Evolutionary conservation across 2,888 invertebrate species (phyloP), one percentile per base, ranked within the genome.

Genomic region (Labia minor): DNA sequence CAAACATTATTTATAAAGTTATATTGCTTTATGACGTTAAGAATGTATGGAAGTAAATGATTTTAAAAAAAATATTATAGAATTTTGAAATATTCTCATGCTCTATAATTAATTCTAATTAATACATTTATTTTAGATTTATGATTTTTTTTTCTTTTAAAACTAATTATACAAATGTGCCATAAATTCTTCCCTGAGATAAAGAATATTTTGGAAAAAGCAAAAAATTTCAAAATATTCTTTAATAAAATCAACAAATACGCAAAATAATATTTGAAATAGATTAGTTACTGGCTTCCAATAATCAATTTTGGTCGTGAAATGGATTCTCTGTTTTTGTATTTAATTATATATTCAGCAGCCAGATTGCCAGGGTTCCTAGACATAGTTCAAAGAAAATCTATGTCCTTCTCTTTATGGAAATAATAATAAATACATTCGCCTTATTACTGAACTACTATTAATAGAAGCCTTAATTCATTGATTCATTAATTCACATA

Each of bases 241-340:
- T 14, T 16, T n/a, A 33, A 33, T 16, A 10, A n/a, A 49, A 49
- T 49, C 16, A 49, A 49, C 3, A 8, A 26, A 26, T 3, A 26
- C 26, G n/a, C 49, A 49, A n/a, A 49, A 49, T 10, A 8, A n/a
- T 49, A n/a, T 49, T 49, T 49, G 3, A 11, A 49, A n/a, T 49
- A 49, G 49, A 10, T 16, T 49, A 49, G 49, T 14, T 2, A 49
- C 3, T 49, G 49, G 49, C 49, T 49, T 49, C 49, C 49, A 49
- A 49, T 49, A 49, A 49, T 49, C 49, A 49, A 8, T 26, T 49
- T 49, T 49, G 49, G 49, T 49, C 49, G 49, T 11, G 3, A 14
- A 49, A 49, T 49, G n/a, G 16, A 49, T 49, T 49, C 49, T 49
- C 49, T 49, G 49, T 49, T 49, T 49, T 49, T 49, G 49, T 49